Percentiles rank a stretch among this genome's conserved stretches.
Conservation (phyloP, 2,113 vertebrate genomes). For the Daboia siamensis region DNA sequence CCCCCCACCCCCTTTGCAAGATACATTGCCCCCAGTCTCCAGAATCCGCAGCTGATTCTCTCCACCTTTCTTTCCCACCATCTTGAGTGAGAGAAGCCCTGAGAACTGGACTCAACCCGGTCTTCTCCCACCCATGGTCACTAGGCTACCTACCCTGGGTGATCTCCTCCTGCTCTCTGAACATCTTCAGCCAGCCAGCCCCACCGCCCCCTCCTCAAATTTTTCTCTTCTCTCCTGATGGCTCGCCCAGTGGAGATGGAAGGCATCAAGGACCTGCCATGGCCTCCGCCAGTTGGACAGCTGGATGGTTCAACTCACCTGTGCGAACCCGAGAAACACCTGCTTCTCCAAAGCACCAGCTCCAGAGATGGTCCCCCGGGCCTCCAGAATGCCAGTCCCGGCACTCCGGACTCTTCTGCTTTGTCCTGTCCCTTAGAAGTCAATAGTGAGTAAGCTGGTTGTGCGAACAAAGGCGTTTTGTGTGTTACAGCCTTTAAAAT, state of each 20-base stretch:
- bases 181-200: slow-evolving; percentile 1
- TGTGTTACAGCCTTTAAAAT: not conserved
- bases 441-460: not conserved
- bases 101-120: not conserved
- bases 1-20: not conserved
- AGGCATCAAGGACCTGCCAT: slow-evolving; percentile 97
- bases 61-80: not conserved
- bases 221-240: slow-evolving; percentile 39
- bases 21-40: fast-evolving
- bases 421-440: not conserved
- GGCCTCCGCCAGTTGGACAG: slow-evolving; percentile 96
- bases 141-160: too few species aligned
- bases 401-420: not conserved
- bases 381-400: slow-evolving; percentile 61
- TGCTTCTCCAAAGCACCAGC: slow-evolving; percentile 60
- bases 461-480: not conserved
- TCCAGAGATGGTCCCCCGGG: slow-evolving; percentile 52
- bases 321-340: slow-evolving; percentile 69
- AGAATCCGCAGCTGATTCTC: not conserved
- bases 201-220: slow-evolving; percentile 30
- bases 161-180: not conserved
- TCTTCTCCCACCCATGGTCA: fast-evolving
- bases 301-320: slow-evolving; percentile 83
- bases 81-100: not conserved
- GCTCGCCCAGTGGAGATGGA: slow-evolving; percentile 94